Base-by-base conservation (phyloP, 2,797 vertebrate genomes). In the Acanthiza pusilla region DNA sequence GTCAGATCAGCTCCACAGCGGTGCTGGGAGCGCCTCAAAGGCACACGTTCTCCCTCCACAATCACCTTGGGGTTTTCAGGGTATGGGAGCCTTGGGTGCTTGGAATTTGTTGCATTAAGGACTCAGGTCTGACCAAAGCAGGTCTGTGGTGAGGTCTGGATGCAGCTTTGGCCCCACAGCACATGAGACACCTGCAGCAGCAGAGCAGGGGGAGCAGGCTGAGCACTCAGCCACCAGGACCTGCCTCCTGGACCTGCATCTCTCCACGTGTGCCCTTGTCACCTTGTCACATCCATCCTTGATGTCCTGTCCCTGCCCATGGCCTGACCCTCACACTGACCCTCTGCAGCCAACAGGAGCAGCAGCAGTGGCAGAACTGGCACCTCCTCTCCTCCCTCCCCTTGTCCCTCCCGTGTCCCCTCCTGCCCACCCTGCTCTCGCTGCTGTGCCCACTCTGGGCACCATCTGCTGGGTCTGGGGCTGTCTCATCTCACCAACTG, bases 401-500 rank as follows among this genome's bases (percentile, higher is more conserved):
- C 62, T 67, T 23, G 13, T 48, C 58, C 60, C 65, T 75, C 51
- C 67, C 3, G 32, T 15, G 4, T 66, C 57, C 32, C 57, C 43
- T 82, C 30, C 32, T 85, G 40, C 85, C 89, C 94, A 30, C 58
- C 78, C 79, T 58, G 58, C 53, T 72, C 93, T 45, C 4, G 0
- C 83, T 73, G 74, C 74, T 32, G 36, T 0, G 16, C 79, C 78
- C 88, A 75, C 81, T 85, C 89, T 93, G 89, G 93, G 94, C 89
- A 96, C 96, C 95, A 96, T 94, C 96, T 96, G 95, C 67, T 87
- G 91, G 40, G 13, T 85, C 94, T 89, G 62, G 90, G 90, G 80
- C 94, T 90, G 83, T 81, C 93, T 96, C 91, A 66, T 91, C 93
- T 95, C 90, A 85, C 96, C 95, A 96, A 91, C 94, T 96, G 95